Base-by-base conservation (phyloP, 2,113 vertebrate genomes). In the Pelvicachromis taeniatus region DNA sequence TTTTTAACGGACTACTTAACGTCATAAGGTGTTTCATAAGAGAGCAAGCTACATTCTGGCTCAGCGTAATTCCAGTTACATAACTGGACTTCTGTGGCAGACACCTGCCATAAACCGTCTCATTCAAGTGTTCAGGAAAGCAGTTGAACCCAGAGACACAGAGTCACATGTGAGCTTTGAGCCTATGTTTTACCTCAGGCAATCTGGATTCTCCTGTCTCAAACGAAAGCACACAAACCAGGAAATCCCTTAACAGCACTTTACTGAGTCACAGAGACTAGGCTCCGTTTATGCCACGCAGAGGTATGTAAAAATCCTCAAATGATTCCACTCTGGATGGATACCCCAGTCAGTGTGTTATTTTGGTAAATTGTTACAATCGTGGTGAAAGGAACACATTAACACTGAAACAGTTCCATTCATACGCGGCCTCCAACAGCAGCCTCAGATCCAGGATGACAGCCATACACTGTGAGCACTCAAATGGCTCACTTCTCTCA, bases 31-130 rank as follows among this genome's bases (percentile, higher is more conserved):
- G 73, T 87, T 88, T 79, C 58, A 84, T 77, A 12, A 42, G 58
- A 38, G 9, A 48, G 73, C 40, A 48, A 38, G 70, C 63, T 59
- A 58, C 79, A 59, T 78, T 87, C 81, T 73, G 80, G 83, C 45
- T 52, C 82, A 86, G 83, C 81, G 35, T 65, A 89, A 89, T 93
- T 92, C 90, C 90, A 82, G 23, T 91, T 68, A 91, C 79, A 88
- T 84, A 92, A 92, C 87, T 80, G 55, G 63, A n/a, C 75, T 77
- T 91, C 31, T 38, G 48, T 59, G 23, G 65, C 50, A 70, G 63
- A 78, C 61, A 63, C 12, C 65, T 4, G 3, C 50, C 77, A 88
- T 85, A 81, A 89, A 87, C 85, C 79, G 56, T 86, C 84, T 89
- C 78, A 89, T 81, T 85, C 54, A 54, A 85, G 21, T 4, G 50